Conservation (phyloP, 2,888 invertebrate genomes). For the Idaea biselata region DNA sequence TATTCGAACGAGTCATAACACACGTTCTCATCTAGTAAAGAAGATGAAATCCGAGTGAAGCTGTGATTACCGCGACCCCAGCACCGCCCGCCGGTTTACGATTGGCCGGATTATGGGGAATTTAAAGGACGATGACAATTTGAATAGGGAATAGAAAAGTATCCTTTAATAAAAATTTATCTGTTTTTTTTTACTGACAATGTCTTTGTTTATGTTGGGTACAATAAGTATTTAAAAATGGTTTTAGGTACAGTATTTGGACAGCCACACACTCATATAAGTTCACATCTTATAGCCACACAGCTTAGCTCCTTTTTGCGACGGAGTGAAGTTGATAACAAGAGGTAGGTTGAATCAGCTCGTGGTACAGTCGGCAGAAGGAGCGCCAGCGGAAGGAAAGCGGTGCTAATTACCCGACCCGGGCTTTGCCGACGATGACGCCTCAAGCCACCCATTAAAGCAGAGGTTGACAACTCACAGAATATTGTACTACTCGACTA, state of each 20-base stretch:
- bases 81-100: constrained; percentile 65
- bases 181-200: constrained; percentile 42
- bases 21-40: constrained; percentile 55
- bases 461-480: constrained; percentile 5
- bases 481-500: neutral
- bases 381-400: constrained; percentile 65
- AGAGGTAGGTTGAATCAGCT: neutral
- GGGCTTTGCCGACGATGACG: constrained; percentile 40
- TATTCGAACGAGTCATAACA: constrained; percentile 47
- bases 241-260: no score
- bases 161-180: constrained; percentile 56
- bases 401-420: constrained; percentile 70
- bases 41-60: constrained; percentile 72
- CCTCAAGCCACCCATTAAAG: constrained; percentile 1
- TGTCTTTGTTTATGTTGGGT: constrained; percentile 15
- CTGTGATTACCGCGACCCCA: constrained; percentile 73
- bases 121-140: constrained; percentile 78
- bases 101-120: constrained; percentile 80
- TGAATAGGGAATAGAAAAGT: constrained; percentile 73
- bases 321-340: neutral
- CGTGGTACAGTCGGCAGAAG: neutral
- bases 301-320: neutral
- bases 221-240: constrained; percentile 11
- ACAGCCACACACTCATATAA: neutral
- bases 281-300: neutral